These are phyloP conservation scores for Pelvicachromis taeniatus DNA, from an alignment of 2,113 vertebrate species.

Conservation along the genomic window DNA sequence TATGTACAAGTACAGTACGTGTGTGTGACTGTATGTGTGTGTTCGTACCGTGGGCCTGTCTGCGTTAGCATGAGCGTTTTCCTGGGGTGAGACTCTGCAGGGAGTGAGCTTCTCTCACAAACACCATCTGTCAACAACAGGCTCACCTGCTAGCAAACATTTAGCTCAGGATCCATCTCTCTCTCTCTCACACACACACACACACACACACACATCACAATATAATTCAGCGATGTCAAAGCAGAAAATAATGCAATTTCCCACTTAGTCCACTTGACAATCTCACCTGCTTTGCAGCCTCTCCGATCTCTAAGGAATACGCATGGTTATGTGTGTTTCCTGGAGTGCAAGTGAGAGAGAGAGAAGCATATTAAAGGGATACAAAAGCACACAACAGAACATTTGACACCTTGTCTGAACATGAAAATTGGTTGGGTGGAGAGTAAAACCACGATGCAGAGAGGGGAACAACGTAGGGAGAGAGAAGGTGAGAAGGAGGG, in stretches of 20 bases:
- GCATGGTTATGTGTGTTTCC: neutral
- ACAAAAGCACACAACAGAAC: constrained; percentile 29
- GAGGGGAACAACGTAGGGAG: neutral
- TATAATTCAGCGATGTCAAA: constrained; percentile 51
- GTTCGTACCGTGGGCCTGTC: constrained; percentile 37
- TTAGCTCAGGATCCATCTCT: constrained; percentile 72
- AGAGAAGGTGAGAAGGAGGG: constrained; percentile 19
- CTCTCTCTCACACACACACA: neutral
- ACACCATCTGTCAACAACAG: constrained; percentile 90
- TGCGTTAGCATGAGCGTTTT: constrained; percentile 66
- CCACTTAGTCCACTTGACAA: constrained; percentile 56
- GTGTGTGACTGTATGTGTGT: constrained; percentile 38
- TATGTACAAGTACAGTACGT: constrained; percentile 72
- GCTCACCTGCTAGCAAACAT: constrained; percentile 79
- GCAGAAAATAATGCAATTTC: constrained; percentile 58
- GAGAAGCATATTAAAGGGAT: neutral
- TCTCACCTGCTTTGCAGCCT: constrained; percentile 53
- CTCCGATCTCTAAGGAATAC: constrained; percentile 26
- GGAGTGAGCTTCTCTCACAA: constrained; percentile 79
- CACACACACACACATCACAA: neutral
- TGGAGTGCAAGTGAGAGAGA: neutral
- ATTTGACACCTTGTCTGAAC: constrained; percentile 57
- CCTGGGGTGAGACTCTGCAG: constrained; percentile 80
- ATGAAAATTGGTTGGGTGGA: constrained; percentile 48
- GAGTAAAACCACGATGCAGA: constrained; percentile 22